Evolutionary conservation across 2,888 invertebrate species (phyloP), one percentile per base, ranked within the genome.

Genomic region (Cryptocheilus praepositus): DNA sequence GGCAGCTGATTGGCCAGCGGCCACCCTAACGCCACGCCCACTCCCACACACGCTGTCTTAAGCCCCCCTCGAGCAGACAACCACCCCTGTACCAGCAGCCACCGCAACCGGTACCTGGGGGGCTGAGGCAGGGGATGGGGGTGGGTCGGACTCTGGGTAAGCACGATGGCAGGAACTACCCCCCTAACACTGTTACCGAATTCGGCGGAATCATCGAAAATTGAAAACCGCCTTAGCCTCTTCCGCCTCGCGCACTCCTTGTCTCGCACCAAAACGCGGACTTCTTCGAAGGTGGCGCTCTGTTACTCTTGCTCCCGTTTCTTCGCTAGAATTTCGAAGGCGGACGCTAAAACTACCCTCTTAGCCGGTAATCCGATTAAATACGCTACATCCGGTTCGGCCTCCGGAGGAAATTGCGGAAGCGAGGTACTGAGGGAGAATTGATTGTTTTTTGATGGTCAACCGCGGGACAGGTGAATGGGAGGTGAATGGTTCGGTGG

Each of bases 1-100:
- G 81, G 82, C 82, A 80, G 82, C 87, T 87, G 88, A 89, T 89
- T 89, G 88, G 88, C 88, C 88, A 87, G 70, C 85, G 87, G 86
- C 88, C 80, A 87, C 83, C 85, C 81, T 78, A 74, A 77, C 44
- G 83, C 87, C 88, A 88, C 88, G 88, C 88, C 88, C 81, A 87
- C 88, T 88, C 88, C 87, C 88, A 88, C 88, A 88, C 88, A 88
- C 88, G 88, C 86, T 87, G 86, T 87, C 86, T 88, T 87, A 87
- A 85, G 84, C 85, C 85, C 83, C 86, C 77, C 67, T 73, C 77
- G 70, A 74, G 69, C 66, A 66, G 60, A 58, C 77, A 74, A 59
- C 73, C 78, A 75, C 68, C 79, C 77, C 59, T 79, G 70, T 69
- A 77, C 71, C 71, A 67, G 74, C 71, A 67, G 74, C 72, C 76